phyloP scores from a whole-genome alignment of 2,113 vertebrate species.

The Podarcis muralis region DNA sequence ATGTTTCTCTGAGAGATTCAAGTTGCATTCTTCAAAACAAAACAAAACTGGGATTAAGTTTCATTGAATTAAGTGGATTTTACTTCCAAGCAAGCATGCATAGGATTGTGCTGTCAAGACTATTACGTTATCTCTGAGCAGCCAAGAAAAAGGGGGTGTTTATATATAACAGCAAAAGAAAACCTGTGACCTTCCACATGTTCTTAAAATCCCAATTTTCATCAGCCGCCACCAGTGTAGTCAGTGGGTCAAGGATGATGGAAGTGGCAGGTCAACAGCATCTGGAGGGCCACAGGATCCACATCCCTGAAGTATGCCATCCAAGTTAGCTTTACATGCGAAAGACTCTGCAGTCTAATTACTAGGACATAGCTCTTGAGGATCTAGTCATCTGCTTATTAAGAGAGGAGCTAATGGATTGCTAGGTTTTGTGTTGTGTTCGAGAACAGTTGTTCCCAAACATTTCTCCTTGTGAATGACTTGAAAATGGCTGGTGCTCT shows the following conservation, averaged over 20 bases:
- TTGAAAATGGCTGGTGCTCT: no score
- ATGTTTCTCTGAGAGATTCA: background rate
- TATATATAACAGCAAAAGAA: background rate
- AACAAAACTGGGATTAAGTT: background rate
- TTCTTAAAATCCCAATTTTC: background rate
- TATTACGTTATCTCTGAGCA: background rate
- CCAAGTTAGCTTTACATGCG: background rate
- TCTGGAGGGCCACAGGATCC: background rate
- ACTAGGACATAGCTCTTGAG: background rate
- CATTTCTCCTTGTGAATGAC: no score
- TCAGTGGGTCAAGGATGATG: no score
- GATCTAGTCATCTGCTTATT: background rate
- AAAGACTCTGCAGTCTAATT: background rate
- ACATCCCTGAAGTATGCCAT: background rate
- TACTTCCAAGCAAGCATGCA: background rate
- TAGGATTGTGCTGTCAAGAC: background rate
- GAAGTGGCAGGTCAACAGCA: background rate
- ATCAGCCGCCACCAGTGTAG: background rate
- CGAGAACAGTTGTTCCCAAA: background rate
- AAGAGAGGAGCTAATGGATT: background rate
- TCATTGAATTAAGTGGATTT: background rate
- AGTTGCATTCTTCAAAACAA: background rate
- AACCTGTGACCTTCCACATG: background rate
- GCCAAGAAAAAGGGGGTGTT: background rate
- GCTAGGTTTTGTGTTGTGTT: background rate